Base-by-base conservation (phyloP, 2,888 invertebrate species). In the Agriopis marginaria region DNA sequence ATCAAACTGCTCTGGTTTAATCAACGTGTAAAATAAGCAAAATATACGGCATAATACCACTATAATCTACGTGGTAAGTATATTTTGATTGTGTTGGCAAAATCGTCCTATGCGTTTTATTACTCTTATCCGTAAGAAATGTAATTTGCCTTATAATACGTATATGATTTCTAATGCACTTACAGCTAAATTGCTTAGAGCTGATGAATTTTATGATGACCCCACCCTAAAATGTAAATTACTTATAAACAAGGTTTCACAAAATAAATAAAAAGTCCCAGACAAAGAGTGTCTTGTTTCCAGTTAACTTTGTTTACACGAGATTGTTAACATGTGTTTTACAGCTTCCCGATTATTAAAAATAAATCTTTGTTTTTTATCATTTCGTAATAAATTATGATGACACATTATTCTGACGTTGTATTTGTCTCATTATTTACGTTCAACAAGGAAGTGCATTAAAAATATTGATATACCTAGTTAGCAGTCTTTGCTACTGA, bases 251-350 rank as follows among this genome's bases (percentile, higher is more conserved):
- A 11, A 49, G 10, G 47, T n/a, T n/a, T 10, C 49, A 60, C 23
- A 49, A 60, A 60, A 59, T 66, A 69, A 69, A 71, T 58, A 71
- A 65, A 68, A 75, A 70, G 55, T 55, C 44, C 49, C 56, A 51
- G 50, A 71, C 53, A 71, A 64, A 70, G 66, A 62, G 66, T 51
- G 61, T 54, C 61, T 71, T 72, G 66, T 66, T 63, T 47, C 65
- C 61, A 70, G 71, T 62, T 68, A 56, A 72, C 64, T 73, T 66
- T 74, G 76, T 77, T 72, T 76, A 67, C 65, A 74, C 60, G 61
- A 75, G 66, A 63, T 50, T 58, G 59, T 59, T 54, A 70, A 74
- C 77, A 78, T 75, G 68, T 75, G 75, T 73, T 77, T 77, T 66
- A 77, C 74, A 73, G 74, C 76, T 72, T 76, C 67, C 66, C 56